phyloP scores from a whole-genome alignment of 2,888 invertebrate genomes.

The Byasa hedistus region DNA sequence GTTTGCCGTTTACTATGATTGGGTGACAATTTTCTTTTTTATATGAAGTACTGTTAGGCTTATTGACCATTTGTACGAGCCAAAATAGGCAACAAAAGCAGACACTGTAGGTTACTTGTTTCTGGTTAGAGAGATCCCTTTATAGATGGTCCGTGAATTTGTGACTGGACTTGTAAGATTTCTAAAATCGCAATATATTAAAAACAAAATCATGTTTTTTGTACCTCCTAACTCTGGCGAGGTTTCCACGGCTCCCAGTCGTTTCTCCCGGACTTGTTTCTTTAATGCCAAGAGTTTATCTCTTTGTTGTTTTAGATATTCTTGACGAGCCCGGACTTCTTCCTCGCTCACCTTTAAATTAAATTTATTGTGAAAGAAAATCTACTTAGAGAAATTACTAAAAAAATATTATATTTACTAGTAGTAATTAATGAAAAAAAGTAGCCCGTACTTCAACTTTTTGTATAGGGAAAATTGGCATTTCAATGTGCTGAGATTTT shows the following conservation, averaged over 20 bases:
- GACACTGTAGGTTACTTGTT: too few species aligned
- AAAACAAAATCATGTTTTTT: too few species aligned
- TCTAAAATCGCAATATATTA: too few species aligned
- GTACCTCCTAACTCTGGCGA: constrained; percentile 69
- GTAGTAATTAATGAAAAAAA: background rate
- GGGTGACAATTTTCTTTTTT: too few species aligned
- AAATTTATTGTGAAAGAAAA: background rate
- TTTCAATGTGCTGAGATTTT: constrained; percentile 28
- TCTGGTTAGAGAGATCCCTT: background rate
- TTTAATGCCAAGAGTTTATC: constrained; percentile 95
- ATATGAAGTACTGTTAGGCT: too few species aligned
- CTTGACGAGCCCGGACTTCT: constrained; percentile 88
- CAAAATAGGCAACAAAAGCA: too few species aligned
- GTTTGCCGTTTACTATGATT: too few species aligned
- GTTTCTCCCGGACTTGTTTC: constrained; percentile 90
- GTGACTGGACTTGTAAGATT: too few species aligned
- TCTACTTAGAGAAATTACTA: background rate
- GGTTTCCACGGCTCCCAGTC: constrained; percentile 83
- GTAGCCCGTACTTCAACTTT: constrained; percentile 58
- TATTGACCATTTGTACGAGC: too few species aligned
- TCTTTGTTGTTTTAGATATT: constrained; percentile 92
- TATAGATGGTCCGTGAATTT: too few species aligned
- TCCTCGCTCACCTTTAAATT: constrained; percentile 63
- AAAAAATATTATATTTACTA: background rate
- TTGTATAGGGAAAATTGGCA: constrained; percentile 48